These are phyloP conservation scores for Campoletis sonorensis DNA, from an alignment of 1,140 invertebrate species.

Conservation along the genomic window DNA sequence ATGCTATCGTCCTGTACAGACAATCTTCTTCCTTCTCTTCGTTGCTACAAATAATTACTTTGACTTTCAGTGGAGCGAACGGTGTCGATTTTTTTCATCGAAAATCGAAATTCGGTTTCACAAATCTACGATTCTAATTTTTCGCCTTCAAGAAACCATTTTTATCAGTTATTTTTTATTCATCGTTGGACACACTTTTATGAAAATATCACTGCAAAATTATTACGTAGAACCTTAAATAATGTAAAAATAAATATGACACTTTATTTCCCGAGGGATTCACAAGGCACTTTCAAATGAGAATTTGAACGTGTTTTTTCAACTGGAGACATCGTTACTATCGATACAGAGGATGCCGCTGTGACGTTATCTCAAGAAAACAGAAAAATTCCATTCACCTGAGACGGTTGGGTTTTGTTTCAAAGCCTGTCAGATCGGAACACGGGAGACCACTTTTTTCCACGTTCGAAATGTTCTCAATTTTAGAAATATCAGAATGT, in stretches of 20 bases:
- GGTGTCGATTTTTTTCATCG: not conserved
- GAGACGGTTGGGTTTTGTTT: too few species aligned
- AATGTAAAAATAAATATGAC: not conserved
- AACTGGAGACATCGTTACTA: not conserved
- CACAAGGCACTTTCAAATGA: too few species aligned
- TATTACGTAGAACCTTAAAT: not conserved
- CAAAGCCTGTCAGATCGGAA: too few species aligned
- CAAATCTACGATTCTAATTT: constrained; percentile 22
- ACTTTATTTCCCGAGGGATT: too few species aligned
- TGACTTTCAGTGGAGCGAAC: constrained; percentile 23
- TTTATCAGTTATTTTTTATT: not conserved
- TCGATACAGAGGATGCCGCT: constrained; percentile 35
- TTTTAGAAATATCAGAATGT: too few species aligned
- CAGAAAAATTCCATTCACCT: constrained; percentile 24
- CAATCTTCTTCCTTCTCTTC: too few species aligned
- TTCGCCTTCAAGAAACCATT: not conserved
- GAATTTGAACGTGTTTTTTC: not conserved
- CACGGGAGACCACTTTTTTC: too few species aligned
- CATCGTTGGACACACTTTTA: not conserved
- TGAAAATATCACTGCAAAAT: not conserved
- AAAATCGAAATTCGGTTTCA: not conserved
- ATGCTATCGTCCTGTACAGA: constrained; percentile 9
- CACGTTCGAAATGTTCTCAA: too few species aligned
- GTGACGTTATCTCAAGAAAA: not conserved
- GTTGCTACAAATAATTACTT: not conserved